These are phyloP conservation scores for Bruchidius siliquastri DNA, from an alignment of 2,888 invertebrate genomes.

Conservation along the genomic window DNA sequence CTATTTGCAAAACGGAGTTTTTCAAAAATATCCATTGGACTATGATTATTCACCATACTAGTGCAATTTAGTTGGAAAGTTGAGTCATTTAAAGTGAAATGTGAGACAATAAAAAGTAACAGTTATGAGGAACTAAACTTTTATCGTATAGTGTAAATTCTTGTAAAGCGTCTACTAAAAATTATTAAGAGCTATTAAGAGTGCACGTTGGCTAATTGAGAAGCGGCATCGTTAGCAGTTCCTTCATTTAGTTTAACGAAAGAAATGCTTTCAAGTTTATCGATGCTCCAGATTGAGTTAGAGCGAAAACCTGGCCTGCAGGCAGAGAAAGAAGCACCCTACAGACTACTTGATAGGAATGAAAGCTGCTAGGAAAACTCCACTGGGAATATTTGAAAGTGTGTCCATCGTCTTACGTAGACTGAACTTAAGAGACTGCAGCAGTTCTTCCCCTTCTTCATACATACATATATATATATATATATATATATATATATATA, in stretches of 20 bases:
- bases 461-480: too few species aligned
- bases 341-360: background rate
- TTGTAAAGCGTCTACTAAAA: background rate
- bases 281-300: background rate
- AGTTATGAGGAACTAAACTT: background rate
- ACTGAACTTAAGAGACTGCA: too few species aligned
- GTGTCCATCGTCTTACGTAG: background rate
- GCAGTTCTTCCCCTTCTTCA: too few species aligned
- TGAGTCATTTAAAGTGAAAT: background rate
- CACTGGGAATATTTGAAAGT: background rate
- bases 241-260: background rate
- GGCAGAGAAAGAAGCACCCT: background rate
- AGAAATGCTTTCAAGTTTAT: background rate
- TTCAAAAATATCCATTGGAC: too few species aligned
- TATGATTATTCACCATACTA: too few species aligned
- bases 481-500: too few species aligned
- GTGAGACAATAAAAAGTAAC: background rate
- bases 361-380: background rate
- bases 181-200: background rate
- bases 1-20: too few species aligned
- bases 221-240: background rate
- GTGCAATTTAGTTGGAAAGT: background rate
- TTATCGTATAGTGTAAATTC: background rate
- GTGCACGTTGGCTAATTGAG: background rate
- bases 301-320: background rate